Evolutionary conservation across 2,797 vertebrate species (phyloP), one percentile per base, ranked within the genome.

Genomic region (Darevskia mixta): DNA sequence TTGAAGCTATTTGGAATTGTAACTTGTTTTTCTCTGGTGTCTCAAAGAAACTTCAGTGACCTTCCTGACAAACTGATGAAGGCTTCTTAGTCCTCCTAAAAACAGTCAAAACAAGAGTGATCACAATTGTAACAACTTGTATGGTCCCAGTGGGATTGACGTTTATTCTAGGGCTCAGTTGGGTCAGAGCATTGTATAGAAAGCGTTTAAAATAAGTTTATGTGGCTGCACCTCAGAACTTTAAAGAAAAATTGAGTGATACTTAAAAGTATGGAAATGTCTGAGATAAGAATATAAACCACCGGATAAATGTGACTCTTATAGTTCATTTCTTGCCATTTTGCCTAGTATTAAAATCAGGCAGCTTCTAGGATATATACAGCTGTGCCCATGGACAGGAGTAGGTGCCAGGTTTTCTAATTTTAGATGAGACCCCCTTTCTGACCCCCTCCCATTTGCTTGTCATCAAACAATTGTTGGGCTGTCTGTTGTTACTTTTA

Each of bases 91-190:
- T 82, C 92, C 61, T 86, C 94, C 94, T 93, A 8, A 93, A 93
- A 92, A 93, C 91, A 95, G 86, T 88, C 89, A 94, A 94, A 94
- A 89, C 92, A 94, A 92, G 93, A 88, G 93, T 90, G 86, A 93
- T 93, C 38, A 94, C 92, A 94, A 90, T 94, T 95, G 89, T 94
- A 89, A 90, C 43, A 95, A 94, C 93, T 23, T 95, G 91, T 90
- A 90, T 86, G 93, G 91, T 93, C 10, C 4, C 93, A 94, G 92
- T 93, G 92, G 93, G 92, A 82, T 93, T 87, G 92, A 95, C 94
- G 91, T 93, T 94, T 94, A 88, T 92, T 91, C 88, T 94, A 88
- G 87, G 86, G 67, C 89, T 66, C 90, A 89, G 69, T 83, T 93
- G 89, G 92, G 87, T 88, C 90, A 91, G 94, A 94, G 45, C 29